phyloP scores from a whole-genome alignment of 2,888 invertebrate species.

The Nomada goodeniana region DNA sequence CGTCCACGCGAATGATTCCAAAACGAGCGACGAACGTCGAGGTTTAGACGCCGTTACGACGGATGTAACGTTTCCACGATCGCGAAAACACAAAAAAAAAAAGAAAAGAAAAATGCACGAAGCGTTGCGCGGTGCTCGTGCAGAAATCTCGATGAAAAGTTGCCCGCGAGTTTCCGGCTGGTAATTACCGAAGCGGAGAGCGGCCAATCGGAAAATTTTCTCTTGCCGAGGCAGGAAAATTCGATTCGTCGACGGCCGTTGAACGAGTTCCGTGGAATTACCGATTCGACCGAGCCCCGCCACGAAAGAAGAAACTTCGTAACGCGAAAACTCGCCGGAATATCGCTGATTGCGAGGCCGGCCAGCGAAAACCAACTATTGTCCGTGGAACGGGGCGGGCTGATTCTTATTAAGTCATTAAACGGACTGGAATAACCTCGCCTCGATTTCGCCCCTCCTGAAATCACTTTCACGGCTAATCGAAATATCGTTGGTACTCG shows the following conservation, averaged over 20 bases:
- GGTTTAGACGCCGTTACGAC: no score
- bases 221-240: background rate
- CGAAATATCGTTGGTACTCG: conserved; percentile 16
- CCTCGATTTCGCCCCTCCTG: background rate
- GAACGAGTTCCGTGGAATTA: conserved; percentile 14
- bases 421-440: conserved; percentile 20
- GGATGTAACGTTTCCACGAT: no score
- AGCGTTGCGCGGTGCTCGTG: background rate
- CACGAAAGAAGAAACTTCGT: conserved; percentile 40
- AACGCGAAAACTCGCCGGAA: conserved; percentile 45
- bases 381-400: background rate
- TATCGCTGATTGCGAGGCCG: conserved; percentile 33
- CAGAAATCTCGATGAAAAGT: conserved; percentile 3
- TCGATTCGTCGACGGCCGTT: conserved; percentile 14
- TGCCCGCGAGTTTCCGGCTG: conserved; percentile 4
- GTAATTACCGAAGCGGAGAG: conserved; percentile 20
- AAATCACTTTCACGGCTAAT: conserved; percentile 12
- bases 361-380: background rate
- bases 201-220: conserved; percentile 13
- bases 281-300: background rate
- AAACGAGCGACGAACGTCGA: no score
- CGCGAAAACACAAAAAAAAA: background rate
- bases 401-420: conserved; percentile 35
- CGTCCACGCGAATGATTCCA: no score
- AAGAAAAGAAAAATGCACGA: background rate